A percentile compares a stretch with the other conserved stretches of the same genome.
phyloP scores from a whole-genome alignment of 2,797 vertebrate genomes.

The Micropoecilia bifurca region DNA sequence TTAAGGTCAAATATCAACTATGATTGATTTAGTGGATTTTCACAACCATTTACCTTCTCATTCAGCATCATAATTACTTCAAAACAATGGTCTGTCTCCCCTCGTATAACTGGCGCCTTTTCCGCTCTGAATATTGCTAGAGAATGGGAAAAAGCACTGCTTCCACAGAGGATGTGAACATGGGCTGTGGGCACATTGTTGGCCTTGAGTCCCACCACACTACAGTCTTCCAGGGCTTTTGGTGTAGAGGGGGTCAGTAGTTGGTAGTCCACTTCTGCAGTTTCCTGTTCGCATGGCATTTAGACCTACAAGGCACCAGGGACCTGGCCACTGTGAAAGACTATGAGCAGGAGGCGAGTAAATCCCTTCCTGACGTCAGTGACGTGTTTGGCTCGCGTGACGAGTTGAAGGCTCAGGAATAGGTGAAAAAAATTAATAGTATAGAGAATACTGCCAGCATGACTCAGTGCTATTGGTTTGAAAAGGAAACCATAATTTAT shows the following conservation, averaged over 20 bases:
- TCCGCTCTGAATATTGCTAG: conserved; percentile 66
- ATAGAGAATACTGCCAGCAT: conserved; percentile 45
- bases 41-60: conserved; percentile 43
- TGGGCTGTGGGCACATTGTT: conserved; percentile 75
- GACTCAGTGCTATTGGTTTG: conserved; percentile 62
- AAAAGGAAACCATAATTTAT: conserved; percentile 34
- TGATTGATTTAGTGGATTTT: conserved; percentile 26
- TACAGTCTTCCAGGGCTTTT: conserved; percentile 59
- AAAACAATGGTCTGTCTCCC: conserved; percentile 66
- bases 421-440: conserved; percentile 44
- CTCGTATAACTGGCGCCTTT: conserved; percentile 66
- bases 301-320: conserved; percentile 71
- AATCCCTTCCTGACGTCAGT: conserved; percentile 80
- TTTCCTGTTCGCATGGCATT: conserved; percentile 80
- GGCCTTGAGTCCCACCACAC: conserved; percentile 81
- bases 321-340: conserved; percentile 57
- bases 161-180: conserved; percentile 83
- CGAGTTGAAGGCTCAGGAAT: conserved; percentile 55
- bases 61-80: conserved; percentile 61
- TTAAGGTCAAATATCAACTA: conserved; percentile 30
- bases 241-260: conserved; percentile 43
- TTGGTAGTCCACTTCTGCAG: conserved; percentile 64
- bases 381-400: conserved; percentile 58
- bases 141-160: conserved; percentile 68
- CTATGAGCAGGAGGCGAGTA: conserved; percentile 49